These are phyloP conservation scores for Cydia strobilella DNA, from an alignment of 1,140 invertebrate genomes.

Conservation along the genomic window DNA sequence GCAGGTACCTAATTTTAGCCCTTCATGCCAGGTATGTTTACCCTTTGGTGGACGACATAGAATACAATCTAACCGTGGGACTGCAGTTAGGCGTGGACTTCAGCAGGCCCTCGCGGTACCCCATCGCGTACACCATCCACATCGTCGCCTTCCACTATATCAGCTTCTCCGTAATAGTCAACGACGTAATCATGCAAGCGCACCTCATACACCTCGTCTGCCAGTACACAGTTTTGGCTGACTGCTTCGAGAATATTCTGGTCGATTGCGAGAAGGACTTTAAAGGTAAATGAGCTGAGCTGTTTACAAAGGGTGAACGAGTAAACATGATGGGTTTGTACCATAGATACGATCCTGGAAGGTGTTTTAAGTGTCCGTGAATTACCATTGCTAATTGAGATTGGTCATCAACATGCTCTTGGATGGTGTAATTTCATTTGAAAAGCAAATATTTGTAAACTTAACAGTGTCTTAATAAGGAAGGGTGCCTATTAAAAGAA, in stretches of 20 bases:
- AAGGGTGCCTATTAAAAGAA: slow-evolving; percentile 2
- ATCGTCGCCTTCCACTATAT: slow-evolving; percentile 54
- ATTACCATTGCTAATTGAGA: slow-evolving; percentile 14
- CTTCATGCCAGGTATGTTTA: slow-evolving; percentile 56
- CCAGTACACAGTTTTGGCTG: slow-evolving; percentile 57
- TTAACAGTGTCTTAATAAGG: not conserved
- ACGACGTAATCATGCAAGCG: slow-evolving; percentile 61
- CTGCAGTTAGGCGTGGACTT: slow-evolving; percentile 54
- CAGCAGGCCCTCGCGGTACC: slow-evolving; percentile 44
- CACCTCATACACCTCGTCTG: slow-evolving; percentile 65
- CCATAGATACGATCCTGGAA: not conserved
- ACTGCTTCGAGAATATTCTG: slow-evolving; percentile 64
- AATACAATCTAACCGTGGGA: slow-evolving; percentile 61
- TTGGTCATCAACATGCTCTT: not conserved
- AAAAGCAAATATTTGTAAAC: slow-evolving; percentile 3
- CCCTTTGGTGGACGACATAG: slow-evolving; percentile 62
- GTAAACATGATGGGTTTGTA: not conserved
- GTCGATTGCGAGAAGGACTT: slow-evolving; percentile 50
- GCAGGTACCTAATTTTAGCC: not conserved
- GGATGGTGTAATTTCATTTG: not conserved
- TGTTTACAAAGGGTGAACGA: not conserved
- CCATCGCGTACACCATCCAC: slow-evolving; percentile 46
- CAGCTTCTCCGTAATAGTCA: slow-evolving; percentile 59
- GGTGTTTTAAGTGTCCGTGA: not conserved
- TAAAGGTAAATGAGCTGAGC: slow-evolving; percentile 33